A percentile compares a stretch with the other conserved stretches of the same genome.
Evolutionary conservation across 2,888 invertebrate species (phyloP).

Genomic region (Leptogaster cylindrica): DNA sequence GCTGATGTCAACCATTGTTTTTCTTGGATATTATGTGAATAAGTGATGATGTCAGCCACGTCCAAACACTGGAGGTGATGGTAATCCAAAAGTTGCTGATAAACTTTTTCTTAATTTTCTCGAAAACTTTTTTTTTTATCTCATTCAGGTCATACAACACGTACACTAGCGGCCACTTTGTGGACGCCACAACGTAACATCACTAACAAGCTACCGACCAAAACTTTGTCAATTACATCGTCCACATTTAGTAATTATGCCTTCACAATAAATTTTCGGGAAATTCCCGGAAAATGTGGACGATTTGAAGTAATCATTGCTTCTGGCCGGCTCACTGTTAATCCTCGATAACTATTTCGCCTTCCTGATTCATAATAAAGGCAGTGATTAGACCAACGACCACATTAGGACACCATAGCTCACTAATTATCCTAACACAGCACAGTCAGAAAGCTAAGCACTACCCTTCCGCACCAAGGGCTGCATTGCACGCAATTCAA

Average conservation of each 20-base stretch:
- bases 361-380: background rate
- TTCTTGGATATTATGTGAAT: background rate
- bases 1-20: slow-evolving; percentile 77
- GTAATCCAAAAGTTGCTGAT: slow-evolving; percentile 32
- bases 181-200: slow-evolving; percentile 3
- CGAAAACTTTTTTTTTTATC: no score
- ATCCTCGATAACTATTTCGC: background rate
- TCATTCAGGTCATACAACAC: background rate
- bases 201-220: background rate
- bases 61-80: background rate
- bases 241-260: slow-evolving; percentile 26
- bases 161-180: background rate
- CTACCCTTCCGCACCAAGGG: background rate
- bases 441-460: background rate
- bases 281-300: background rate
- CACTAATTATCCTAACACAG: slow-evolving; percentile 1
- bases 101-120: slow-evolving; percentile 20
- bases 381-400: background rate
- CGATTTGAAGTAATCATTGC: background rate
- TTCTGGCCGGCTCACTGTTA: background rate
- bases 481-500: background rate
- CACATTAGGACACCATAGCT: background rate
- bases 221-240: slow-evolving; percentile 37
- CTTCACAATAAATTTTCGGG: background rate
- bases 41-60: background rate